These are phyloP conservation scores for Eurytoma adleriae DNA, from an alignment of 2,888 invertebrate genomes.

Conservation along the genomic window DNA sequence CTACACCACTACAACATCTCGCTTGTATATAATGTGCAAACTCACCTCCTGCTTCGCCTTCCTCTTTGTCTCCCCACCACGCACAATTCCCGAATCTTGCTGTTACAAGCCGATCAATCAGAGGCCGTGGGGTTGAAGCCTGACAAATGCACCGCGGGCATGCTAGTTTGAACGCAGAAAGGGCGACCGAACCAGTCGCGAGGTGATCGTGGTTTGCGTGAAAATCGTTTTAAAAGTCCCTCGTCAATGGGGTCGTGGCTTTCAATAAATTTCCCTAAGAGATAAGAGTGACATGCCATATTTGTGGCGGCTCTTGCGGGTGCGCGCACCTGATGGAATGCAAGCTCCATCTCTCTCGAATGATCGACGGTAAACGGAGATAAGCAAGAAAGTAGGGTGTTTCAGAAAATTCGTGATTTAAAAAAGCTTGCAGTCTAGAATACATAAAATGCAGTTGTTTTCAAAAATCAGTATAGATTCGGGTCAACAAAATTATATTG, in stretches of 20 bases:
- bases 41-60: background rate
- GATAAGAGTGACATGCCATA: conserved; percentile 39
- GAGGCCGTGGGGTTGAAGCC: conserved; percentile 2
- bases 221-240: conserved; percentile 55
- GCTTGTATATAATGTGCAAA: background rate
- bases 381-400: too few relatives aligned
- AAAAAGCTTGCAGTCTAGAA: too few relatives aligned
- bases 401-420: too few relatives aligned
- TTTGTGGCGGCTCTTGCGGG: conserved; percentile 8
- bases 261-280: conserved; percentile 61
- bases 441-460: too few relatives aligned
- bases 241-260: conserved; percentile 37
- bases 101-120: conserved; percentile 33
- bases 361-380: too few relatives aligned
- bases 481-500: too few relatives aligned
- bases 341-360: too few relatives aligned
- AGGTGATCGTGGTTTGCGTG: background rate
- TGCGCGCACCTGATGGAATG: conserved; percentile 6
- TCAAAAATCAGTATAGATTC: too few relatives aligned
- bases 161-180: too few relatives aligned
- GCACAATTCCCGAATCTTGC: conserved; percentile 13
- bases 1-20: background rate
- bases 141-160: conserved; percentile 2
- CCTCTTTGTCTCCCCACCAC: background rate
- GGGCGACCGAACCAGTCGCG: too few relatives aligned